These are phyloP conservation scores for Hesperophylax magnus DNA, from an alignment of 1,140 invertebrate genomes.

Conservation along the genomic window DNA sequence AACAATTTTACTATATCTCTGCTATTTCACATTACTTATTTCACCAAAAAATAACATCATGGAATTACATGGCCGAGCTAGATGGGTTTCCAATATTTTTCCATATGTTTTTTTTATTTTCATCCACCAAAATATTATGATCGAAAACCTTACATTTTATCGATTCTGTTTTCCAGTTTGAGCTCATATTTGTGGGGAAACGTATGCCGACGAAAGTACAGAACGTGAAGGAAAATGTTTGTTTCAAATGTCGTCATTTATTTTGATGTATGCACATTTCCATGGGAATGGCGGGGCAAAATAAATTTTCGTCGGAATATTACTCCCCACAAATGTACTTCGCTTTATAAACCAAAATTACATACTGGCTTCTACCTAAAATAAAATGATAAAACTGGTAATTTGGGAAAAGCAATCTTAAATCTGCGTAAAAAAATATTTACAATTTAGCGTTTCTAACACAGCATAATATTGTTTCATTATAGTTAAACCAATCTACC, in stretches of 20 bases:
- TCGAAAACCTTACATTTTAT: slow-evolving; percentile 2
- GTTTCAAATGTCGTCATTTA: slow-evolving; percentile 28
- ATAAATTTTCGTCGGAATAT: slow-evolving; percentile 11
- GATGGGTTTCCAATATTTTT: slow-evolving; percentile 8
- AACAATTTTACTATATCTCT: too few relatives aligned
- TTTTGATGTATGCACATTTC: slow-evolving; percentile 22
- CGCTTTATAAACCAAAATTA: too few relatives aligned
- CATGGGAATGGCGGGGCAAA: background rate
- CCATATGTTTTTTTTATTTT: slow-evolving; percentile 1
- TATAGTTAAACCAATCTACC: too few relatives aligned
- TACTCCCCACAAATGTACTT: background rate
- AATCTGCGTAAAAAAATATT: too few relatives aligned
- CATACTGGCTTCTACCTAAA: too few relatives aligned
- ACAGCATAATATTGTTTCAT: too few relatives aligned
- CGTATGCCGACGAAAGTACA: background rate
- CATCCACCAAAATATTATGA: slow-evolving; percentile 5
- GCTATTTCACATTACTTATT: too few relatives aligned
- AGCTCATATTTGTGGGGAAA: background rate
- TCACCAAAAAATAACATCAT: too few relatives aligned
- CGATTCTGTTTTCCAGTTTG: background rate
- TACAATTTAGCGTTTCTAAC: too few relatives aligned
- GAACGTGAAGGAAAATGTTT: slow-evolving; percentile 6
- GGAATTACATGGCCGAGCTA: too few relatives aligned
- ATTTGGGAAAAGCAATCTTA: too few relatives aligned
- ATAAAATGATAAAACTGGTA: too few relatives aligned